Evolutionary conservation across 2,888 invertebrate species (phyloP), one percentile per base, ranked within the genome.

Genomic region (Volucella inflata): DNA sequence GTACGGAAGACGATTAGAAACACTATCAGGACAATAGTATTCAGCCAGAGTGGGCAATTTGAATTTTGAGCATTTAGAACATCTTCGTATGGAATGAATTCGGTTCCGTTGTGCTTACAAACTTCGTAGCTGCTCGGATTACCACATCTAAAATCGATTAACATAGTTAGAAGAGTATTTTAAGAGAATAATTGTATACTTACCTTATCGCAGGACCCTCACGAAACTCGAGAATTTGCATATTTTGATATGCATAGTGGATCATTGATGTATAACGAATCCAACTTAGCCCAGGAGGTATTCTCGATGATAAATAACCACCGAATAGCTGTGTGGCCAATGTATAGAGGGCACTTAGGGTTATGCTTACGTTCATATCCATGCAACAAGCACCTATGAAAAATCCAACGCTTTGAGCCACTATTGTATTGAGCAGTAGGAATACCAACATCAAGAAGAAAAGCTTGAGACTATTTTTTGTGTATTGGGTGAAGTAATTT

Each of bases 171-270:
- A 21, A 38, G n/a, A 30, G 2, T 16, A 8, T 48, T 11, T 46
- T 1, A 62, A 64, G 36, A 8, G 16, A 42, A 2, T 64, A 44
- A 12, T n/a, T 0, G 40, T 16, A 53, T 67, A 92, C 94, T 94
- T 93, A 96, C 95, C 92, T 91, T 87, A 96, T 94, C 55, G 94
- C 94, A 87, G 94, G 93, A 88, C 95, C 95, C 90, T 95, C 94
- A 82, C 94, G 93, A 89, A 96, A 96, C 90, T 96, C 96, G 53
- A 96, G 93, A 87, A 95, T 95, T 91, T 96, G 95, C 95, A 96
- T 95, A 91, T 96, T 96, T 90, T 96, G 95, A 92, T 95, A 96
- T 77, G 96, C 96, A 91, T 96, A 96, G 91, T 96, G 95, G 67
- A 96, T 94, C 95, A 96, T 95, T 64, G 96, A 96, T 76, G 95